Percentiles rank a stretch among this genome's conserved stretches.
These are phyloP conservation scores for Orgyia antiqua DNA, from an alignment of 2,888 invertebrate species.

Conservation along the genomic window DNA sequence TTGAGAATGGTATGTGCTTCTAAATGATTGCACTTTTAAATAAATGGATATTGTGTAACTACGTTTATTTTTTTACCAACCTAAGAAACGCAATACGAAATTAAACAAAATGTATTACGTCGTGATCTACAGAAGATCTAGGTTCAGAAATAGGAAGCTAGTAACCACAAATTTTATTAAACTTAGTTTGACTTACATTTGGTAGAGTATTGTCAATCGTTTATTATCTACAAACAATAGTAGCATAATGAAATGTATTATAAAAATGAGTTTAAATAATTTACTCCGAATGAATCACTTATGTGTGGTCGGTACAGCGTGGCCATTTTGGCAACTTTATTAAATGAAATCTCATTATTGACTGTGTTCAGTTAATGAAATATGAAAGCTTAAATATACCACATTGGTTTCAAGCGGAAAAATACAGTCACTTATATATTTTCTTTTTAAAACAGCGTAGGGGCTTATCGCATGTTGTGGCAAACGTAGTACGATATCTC, in stretches of 20 bases:
- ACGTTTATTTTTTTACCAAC: neutral
- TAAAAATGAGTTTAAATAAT: slow-evolving; percentile 14
- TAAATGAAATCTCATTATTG: slow-evolving; percentile 18
- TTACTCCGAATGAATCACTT: slow-evolving; percentile 13
- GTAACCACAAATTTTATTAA: too few relatives aligned
- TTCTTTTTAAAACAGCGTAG: slow-evolving; percentile 51
- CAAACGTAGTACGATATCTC: slow-evolving; percentile 65
- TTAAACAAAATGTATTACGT: too few relatives aligned
- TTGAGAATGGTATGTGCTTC: slow-evolving; percentile 8
- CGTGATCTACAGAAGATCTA: too few relatives aligned
- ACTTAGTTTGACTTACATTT: too few relatives aligned
- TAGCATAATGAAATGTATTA: too few relatives aligned
- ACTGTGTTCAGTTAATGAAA: slow-evolving; percentile 24
- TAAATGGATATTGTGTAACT: neutral
- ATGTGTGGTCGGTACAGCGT: slow-evolving; percentile 4
- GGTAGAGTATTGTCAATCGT: too few relatives aligned
- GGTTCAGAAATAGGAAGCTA: too few relatives aligned
- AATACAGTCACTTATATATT: slow-evolving; percentile 53
- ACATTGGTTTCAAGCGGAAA: slow-evolving; percentile 24
- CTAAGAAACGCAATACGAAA: too few relatives aligned
- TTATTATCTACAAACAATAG: too few relatives aligned
- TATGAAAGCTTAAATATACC: slow-evolving; percentile 36
- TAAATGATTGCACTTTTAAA: slow-evolving; percentile 9
- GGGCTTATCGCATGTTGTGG: slow-evolving; percentile 64
- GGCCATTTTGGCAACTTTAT: slow-evolving; percentile 16